Evolutionary conservation across 2,888 invertebrate genomes (phyloP).

Genomic region (Drosophila mimetica): DNA sequence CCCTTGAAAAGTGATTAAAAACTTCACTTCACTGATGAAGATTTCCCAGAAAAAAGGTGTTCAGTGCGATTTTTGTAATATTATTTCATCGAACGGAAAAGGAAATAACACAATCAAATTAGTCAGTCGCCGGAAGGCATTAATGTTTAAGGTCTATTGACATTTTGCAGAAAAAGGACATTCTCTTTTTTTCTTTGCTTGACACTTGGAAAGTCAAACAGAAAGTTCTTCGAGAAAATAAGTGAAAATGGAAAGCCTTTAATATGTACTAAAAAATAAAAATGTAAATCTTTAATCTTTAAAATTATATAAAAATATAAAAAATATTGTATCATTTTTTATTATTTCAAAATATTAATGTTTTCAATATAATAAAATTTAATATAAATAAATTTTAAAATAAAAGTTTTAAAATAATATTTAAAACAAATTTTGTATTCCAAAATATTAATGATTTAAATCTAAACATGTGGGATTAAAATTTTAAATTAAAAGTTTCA

Average conservation of each 20-base stretch:
- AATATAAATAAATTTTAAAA: too few species aligned
- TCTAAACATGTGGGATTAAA: too few species aligned
- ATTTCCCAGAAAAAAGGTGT: not conserved
- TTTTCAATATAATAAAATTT: too few species aligned
- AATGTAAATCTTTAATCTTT: too few species aligned
- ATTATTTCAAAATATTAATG: too few species aligned
- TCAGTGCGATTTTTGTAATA: not conserved
- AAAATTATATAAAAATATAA: too few species aligned
- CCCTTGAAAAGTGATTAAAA: not conserved
- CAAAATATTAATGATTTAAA: too few species aligned
- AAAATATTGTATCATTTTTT: too few species aligned
- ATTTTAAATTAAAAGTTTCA: too few species aligned
- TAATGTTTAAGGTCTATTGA: slow-evolving; percentile 55
- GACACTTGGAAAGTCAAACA: slow-evolving; percentile 10
- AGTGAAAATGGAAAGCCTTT: not conserved
- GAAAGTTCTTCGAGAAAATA: slow-evolving; percentile 3
- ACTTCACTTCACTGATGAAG: slow-evolving; percentile 3
- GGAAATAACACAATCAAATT: slow-evolving; percentile 31
- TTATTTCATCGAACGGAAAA: not conserved
- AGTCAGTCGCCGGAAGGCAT: slow-evolving; percentile 2
- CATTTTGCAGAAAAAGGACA: slow-evolving; percentile 34
- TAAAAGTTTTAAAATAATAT: too few species aligned
- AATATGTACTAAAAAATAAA: too few species aligned
- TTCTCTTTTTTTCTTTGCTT: slow-evolving; percentile 1
- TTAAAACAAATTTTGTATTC: too few species aligned